Evolutionary conservation across 2,797 vertebrate species (phyloP).

Genomic region (Halcyon badia): DNA sequence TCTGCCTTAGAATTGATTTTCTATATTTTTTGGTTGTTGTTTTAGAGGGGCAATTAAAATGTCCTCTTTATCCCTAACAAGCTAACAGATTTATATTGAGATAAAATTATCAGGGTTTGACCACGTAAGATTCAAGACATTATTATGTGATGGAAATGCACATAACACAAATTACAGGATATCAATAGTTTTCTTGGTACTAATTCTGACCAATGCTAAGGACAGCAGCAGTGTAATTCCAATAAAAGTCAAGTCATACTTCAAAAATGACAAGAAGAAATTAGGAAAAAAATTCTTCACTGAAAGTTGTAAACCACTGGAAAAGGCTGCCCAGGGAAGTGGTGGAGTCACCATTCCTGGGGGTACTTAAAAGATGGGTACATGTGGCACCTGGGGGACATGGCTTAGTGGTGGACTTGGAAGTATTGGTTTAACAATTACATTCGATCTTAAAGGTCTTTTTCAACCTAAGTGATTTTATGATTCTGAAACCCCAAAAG

Average conservation of each 20-base stretch:
- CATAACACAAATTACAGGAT: background rate
- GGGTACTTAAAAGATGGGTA: background rate
- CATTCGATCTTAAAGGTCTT: background rate
- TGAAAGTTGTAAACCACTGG: background rate
- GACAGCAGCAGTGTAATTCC: background rate
- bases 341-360: background rate
- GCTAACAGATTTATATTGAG: background rate
- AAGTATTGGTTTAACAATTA: rapidly evolving
- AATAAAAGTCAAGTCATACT: background rate
- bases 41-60: background rate
- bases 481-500: background rate
- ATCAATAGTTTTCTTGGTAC: background rate
- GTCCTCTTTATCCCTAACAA: background rate
- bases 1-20: background rate
- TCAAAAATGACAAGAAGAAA: background rate
- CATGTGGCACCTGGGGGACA: background rate
- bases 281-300: background rate
- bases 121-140: background rate
- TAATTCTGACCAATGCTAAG: background rate
- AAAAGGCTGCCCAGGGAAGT: background rate
- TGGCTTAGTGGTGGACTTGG: background rate
- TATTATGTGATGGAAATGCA: background rate
- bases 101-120: background rate
- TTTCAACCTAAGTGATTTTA: too few species aligned
- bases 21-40: background rate